These are phyloP conservation scores for Koerneria pararmatus DNA, from an alignment of 2,888 invertebrate genomes.

Conservation along the genomic window DNA sequence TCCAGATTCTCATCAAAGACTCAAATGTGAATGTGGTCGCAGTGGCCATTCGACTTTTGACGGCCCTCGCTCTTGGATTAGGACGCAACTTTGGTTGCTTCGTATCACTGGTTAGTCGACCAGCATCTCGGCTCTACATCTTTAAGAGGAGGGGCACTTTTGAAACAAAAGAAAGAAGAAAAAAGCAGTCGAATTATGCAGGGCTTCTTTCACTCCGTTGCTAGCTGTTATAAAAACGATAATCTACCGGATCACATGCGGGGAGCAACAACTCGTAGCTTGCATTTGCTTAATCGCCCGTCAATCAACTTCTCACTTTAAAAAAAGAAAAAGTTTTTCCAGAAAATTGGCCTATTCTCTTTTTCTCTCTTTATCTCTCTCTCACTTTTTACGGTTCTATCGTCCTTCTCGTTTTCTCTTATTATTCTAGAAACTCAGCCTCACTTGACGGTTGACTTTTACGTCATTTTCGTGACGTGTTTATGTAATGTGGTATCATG, in stretches of 20 bases:
- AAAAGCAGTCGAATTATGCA: neutral
- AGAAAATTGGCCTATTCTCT: too few relatives aligned
- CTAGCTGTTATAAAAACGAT: neutral
- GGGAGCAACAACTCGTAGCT: too few relatives aligned
- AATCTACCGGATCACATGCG: too few relatives aligned
- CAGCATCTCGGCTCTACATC: neutral
- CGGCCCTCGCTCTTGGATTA: constrained; percentile 78
- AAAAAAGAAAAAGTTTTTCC: too few relatives aligned
- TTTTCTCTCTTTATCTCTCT: too few relatives aligned
- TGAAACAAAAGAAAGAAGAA: neutral
- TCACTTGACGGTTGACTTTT: too few relatives aligned
- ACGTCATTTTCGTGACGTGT: too few relatives aligned
- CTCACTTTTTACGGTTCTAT: too few relatives aligned
- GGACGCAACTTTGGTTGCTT: constrained; percentile 82
- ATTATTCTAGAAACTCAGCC: too few relatives aligned
- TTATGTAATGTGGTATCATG: neutral
- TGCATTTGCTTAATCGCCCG: too few relatives aligned
- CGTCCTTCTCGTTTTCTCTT: too few relatives aligned
- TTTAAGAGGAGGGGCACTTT: neutral
- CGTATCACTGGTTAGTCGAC: constrained; percentile 64
- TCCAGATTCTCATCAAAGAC: constrained; percentile 82
- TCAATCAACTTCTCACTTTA: too few relatives aligned
- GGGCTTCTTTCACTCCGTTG: neutral
- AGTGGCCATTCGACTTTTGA: constrained; percentile 77
- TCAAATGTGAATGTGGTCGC: constrained; percentile 88